These are phyloP conservation scores for Spodoptera litura DNA, from an alignment of 1,140 invertebrate species.

Conservation along the genomic window DNA sequence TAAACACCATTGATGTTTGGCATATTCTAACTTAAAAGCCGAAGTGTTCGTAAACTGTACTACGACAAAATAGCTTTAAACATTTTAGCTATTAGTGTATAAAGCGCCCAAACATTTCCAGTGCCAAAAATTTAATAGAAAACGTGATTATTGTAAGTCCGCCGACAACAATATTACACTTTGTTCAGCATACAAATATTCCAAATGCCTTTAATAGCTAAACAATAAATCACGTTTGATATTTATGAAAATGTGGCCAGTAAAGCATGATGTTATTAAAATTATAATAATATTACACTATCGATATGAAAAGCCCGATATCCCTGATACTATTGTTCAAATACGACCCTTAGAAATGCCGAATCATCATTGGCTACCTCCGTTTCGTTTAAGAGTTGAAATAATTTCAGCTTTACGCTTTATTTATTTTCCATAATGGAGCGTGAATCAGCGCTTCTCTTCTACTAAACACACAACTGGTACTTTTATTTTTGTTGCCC, in stretches of 20 bases:
- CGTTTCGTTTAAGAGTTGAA: constrained; percentile 76
- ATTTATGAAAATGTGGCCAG: not conserved
- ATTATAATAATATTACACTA: constrained; percentile 26
- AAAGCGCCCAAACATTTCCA: no score
- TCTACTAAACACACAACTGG: constrained; percentile 50
- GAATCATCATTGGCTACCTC: constrained; percentile 69
- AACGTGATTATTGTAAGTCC: no score
- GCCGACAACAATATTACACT: no score
- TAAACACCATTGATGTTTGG: not conserved
- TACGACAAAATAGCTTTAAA: no score
- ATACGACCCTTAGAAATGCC: constrained; percentile 58
- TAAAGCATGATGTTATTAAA: not conserved
- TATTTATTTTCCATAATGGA: constrained; percentile 82
- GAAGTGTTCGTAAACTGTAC: no score
- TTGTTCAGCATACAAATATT: not conserved
- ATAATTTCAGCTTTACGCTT: constrained; percentile 80
- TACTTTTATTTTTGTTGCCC: constrained; percentile 7
- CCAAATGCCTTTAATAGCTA: not conserved
- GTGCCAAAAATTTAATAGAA: no score
- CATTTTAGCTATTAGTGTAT: no score
- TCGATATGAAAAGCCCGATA: constrained; percentile 61
- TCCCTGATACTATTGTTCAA: constrained; percentile 69
- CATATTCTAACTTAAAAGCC: not conserved
- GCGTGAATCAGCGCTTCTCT: constrained; percentile 67
- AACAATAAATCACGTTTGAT: not conserved